phyloP scores from a whole-genome alignment of 2,888 invertebrate genomes.

The Trachelus tabidus region DNA sequence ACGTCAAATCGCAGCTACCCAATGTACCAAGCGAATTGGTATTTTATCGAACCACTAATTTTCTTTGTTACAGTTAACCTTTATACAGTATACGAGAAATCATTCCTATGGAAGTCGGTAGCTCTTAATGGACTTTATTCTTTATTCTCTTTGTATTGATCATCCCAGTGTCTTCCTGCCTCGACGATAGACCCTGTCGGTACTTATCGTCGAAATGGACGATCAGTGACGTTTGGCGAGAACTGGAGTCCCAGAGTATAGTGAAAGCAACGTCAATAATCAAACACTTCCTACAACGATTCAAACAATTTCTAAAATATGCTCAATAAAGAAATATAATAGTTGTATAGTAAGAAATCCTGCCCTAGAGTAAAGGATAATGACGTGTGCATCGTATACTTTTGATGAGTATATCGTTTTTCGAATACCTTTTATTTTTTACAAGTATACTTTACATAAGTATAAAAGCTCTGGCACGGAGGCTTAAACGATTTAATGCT shows the following conservation, averaged over 20 bases:
- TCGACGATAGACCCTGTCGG: conserved; percentile 1
- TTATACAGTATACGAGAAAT: too few species aligned
- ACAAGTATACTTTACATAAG: conserved; percentile 53
- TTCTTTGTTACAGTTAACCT: too few species aligned
- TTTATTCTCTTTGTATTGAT: conserved; percentile 7
- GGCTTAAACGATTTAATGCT: conserved; percentile 28
- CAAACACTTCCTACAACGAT: conserved; percentile 62
- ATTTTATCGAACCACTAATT: too few species aligned
- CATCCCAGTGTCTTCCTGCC: conserved; percentile 3
- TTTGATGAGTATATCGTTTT: conserved; percentile 54
- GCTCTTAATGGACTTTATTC: conserved; percentile 21
- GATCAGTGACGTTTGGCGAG: conserved; percentile 14
- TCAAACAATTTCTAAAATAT: conserved; percentile 63
- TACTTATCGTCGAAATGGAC: neutral
- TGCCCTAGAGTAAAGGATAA: conserved; percentile 51
- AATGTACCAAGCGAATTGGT: too few species aligned
- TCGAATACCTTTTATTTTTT: conserved; percentile 55
- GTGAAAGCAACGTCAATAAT: conserved; percentile 58
- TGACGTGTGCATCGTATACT: conserved; percentile 48
- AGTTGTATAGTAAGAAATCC: conserved; percentile 59
- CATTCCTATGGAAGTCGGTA: conserved; percentile 22
- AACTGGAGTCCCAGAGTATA: conserved; percentile 52
- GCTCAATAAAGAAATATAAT: conserved; percentile 60
- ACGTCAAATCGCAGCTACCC: too few species aligned
- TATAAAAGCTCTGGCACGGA: conserved; percentile 24